A percentile compares a stretch with the other conserved stretches of the same genome.
These are phyloP conservation scores for Heterocephalus glaber DNA, from an alignment of 2,113 vertebrate genomes.

Conservation along the genomic window DNA sequence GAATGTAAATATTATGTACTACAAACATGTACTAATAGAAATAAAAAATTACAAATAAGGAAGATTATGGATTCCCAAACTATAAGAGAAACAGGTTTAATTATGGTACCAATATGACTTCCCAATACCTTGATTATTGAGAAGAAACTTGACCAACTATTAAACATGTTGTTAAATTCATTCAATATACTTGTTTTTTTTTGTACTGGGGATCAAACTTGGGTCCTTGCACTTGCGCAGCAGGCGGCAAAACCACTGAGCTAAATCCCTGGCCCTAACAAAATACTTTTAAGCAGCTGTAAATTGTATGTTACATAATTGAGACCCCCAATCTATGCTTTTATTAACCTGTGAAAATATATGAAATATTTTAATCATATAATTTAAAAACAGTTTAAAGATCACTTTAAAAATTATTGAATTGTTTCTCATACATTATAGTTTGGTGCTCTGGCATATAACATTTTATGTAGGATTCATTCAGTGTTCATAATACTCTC, in stretches of 20 bases:
- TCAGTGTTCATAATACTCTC: not conserved
- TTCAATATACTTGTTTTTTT: not conserved
- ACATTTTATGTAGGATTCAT: constrained; percentile 24
- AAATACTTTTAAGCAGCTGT: not conserved
- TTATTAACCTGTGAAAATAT: not conserved
- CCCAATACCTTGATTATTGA: not conserved
- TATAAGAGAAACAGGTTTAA: not conserved
- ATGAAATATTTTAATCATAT: not conserved
- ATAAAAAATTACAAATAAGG: not conserved
- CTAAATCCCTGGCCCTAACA: too few relatives aligned
- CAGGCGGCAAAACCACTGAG: too few relatives aligned
- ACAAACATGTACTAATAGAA: not conserved
- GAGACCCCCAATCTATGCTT: not conserved
- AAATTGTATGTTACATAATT: not conserved
- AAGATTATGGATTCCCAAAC: not conserved
- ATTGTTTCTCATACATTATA: not conserved
- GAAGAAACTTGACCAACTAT: not conserved
- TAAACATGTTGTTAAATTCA: not conserved
- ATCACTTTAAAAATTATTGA: constrained; percentile 27
- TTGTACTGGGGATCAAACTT: too few relatives aligned
- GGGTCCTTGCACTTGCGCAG: too few relatives aligned
- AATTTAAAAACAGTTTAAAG: not conserved
- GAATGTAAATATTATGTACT: not conserved
- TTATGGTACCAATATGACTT: not conserved
- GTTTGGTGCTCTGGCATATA: not conserved